Base-by-base conservation (phyloP, 2,113 vertebrate species). In the Ia io region DNA sequence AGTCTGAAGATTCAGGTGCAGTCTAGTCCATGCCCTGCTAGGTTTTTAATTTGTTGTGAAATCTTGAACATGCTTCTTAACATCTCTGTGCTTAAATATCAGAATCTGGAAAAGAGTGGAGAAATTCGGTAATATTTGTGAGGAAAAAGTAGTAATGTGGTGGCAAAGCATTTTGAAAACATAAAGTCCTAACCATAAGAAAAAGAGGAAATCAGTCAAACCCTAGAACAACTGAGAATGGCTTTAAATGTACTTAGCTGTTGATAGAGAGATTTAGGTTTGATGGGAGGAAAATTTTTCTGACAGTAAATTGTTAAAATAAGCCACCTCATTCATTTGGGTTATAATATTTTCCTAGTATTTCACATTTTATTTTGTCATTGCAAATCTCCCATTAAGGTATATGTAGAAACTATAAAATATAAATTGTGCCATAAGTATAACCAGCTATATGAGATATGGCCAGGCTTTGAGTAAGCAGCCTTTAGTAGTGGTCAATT, bases 21-120 rank as follows among this genome's bases (percentile, higher is more conserved):
- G 6, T 78, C 7, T 7, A 74, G 12, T 10, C 30, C 37, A 30
- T 79, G 49, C 77, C 82, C 82, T 71, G 69, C 49, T 88, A 82
- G n/a, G 69, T 42, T 95, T 95, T 95, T 94, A 97, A 96, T 92
- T 90, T 94, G 53, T 91, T 94, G 10, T 35, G 61, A 95, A 93
- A 83, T 53, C 71, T 94, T 96, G 71, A 85, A 82, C 40, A 90
- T 83, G 13, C 37, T 84, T 95, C 79, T 90, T 77, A 92, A 85
- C 95, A 90, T 88, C 92, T 94, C 90, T 95, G 18, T 88, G 51
- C 49, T 85, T 85, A 61, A 77, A 35, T 85, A 71, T 92, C 14
- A 84, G 51, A n/a, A 65, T 80, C 84, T 88, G 59, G 91, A 67
- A 95, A 96, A 84, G 25, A 65, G 59, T 74, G 88, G 71, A 56